Percentiles rank a stretch among this genome's conserved stretches.
phyloP scores from a whole-genome alignment of 2,888 invertebrate genomes.

The Allolobophora icterica region DNA sequence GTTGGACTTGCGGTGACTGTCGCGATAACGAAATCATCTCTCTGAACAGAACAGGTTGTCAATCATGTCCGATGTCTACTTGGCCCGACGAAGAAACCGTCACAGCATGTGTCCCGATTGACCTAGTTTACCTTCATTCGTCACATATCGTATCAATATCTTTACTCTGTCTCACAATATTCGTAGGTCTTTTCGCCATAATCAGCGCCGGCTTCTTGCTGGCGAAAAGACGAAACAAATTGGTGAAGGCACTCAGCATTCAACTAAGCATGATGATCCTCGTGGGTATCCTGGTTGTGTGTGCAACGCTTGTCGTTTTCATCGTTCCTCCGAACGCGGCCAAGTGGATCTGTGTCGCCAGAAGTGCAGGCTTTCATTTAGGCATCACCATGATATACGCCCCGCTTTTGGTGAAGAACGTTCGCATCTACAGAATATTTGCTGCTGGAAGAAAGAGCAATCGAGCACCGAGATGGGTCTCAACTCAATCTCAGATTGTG shows the following conservation, averaged over 20 bases:
- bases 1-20: slow-evolving; percentile 48
- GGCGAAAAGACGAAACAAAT: not conserved
- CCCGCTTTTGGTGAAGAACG: slow-evolving; percentile 50
- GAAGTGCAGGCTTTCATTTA: slow-evolving; percentile 46
- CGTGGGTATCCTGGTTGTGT: not conserved
- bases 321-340: not conserved
- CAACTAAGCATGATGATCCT: slow-evolving; percentile 34
- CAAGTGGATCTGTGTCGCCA: not conserved
- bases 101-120: not conserved
- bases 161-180: not conserved
- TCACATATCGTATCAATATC: not conserved
- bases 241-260: slow-evolving; percentile 34
- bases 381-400: slow-evolving; percentile 49
- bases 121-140: not conserved
- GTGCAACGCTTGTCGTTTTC: slow-evolving; percentile 21
- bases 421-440: slow-evolving; percentile 52
- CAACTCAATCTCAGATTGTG: slow-evolving; percentile 34
- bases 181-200: not conserved
- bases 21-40: slow-evolving; percentile 43
- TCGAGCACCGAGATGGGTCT: slow-evolving; percentile 35
- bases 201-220: not conserved
- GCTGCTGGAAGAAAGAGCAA: slow-evolving; percentile 44
- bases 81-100: slow-evolving; percentile 42
- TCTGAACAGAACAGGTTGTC: slow-evolving; percentile 43
- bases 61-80: slow-evolving; percentile 39